Evolutionary conservation across 2,113 vertebrate genomes (phyloP), one percentile per base, ranked within the genome.

Genomic region (Cnemophilus loriae): DNA sequence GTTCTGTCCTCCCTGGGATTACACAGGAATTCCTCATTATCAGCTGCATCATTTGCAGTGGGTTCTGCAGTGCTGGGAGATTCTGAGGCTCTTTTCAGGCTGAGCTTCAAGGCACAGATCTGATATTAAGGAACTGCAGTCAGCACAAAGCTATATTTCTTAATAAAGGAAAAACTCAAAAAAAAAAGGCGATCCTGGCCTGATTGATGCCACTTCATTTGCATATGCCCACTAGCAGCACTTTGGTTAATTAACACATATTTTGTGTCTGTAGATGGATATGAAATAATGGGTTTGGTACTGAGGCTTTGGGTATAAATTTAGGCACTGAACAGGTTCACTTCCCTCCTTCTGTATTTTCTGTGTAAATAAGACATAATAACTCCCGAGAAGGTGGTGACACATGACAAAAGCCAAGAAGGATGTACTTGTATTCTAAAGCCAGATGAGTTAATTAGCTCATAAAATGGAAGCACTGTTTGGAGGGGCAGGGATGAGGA

Each of bases 171-270:
- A 76, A 85, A 87, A 61, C n/a, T 3, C 0, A 14, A 52, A 56
- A 70, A 47, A 35, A 56, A 67, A 27, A 42, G 16, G 61, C 55
- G 53, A 88, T 94, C 59, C 37, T 53, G n/a, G 30, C 46, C 67
- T 91, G 93, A 89, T 23, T 94, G 87, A 96, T 91, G 70, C 46
- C 30, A 20, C 55, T 74, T 93, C 75, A 88, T 96, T 95, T 96
- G 78, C 95, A 96, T 91, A 64, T 85, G 75, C 46, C 94, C 78
- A 86, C 67, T 7, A 86, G 75, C 95, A 77, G 68, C 77, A 77
- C 79, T 79, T 86, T 65, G 59, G 87, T 88, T 96, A 95, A 96
- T 96, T 95, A 95, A 91, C 78, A 91, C 7, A 1, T 83, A 79
- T 85, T 76, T 93, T 42, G 75, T 87, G 46, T 63, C 84, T 74